Conservation (phyloP, 2,888 invertebrate genomes). For the Cordilura impudica region DNA sequence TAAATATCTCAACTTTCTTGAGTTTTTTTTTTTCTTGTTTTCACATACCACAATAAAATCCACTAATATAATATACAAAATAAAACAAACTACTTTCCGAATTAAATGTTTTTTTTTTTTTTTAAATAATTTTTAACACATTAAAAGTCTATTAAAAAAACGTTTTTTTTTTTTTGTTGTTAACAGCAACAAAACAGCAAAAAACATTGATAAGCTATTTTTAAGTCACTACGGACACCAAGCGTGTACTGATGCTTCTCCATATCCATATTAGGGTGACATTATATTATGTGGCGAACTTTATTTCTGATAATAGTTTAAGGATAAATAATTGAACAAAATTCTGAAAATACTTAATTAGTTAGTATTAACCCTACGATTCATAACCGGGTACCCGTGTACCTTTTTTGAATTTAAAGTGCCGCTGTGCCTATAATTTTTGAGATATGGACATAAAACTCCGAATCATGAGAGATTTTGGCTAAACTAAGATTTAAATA, state of each 20-base stretch:
- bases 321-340: no score
- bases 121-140: slow-evolving; percentile 49
- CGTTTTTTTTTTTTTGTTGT: not conserved
- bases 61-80: slow-evolving; percentile 19
- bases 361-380: no score
- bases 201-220: not conserved
- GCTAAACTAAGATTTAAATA: no score
- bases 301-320: no score
- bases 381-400: no score
- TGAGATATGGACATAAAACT: no score
- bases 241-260: not conserved
- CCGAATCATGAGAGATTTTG: no score
- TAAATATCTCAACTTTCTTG: not conserved
- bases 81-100: slow-evolving; percentile 12
- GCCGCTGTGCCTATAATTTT: no score
- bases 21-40: slow-evolving; percentile 7
- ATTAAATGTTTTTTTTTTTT: slow-evolving; percentile 38
- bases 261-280: no score
- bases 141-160: slow-evolving; percentile 49
- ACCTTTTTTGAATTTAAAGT: no score
- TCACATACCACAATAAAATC: slow-evolving; percentile 20
- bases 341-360: no score
- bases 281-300: no score
- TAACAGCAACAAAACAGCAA: not conserved
- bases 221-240: not conserved